Evolutionary conservation across 2,113 vertebrate species (phyloP), one percentile per base, ranked within the genome.

Genomic region (Rhagologus leucostigma): DNA sequence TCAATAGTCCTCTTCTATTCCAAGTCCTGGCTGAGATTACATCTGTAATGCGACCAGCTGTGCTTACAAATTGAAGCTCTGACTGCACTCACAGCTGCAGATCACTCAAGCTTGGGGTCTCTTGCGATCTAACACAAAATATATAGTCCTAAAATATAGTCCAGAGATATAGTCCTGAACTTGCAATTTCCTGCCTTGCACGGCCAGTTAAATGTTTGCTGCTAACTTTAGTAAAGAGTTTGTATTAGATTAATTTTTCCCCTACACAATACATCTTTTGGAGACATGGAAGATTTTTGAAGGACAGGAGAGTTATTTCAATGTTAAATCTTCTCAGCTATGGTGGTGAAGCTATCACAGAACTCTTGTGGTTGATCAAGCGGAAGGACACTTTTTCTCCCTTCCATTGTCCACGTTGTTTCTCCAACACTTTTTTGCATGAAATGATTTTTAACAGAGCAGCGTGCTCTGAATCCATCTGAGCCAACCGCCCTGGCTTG

Each of bases 281-380:
- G 65, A 89, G 49, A 67, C 24, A 9, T 4, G 9, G 33, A 47
- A 83, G 33, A 55, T 56, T 87, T 95, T 60, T 53, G 67, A 91
- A 87, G n/a, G 77, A 26, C 2, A 2, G 9, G 22, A 0, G 0
- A 82, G 16, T 74, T 44, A 47, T 42, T 37, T 77, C 26, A 63
- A 23, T 35, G 6, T 16, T n/a, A 73, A 50, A 56, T 70, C 14
- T 67, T 78, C 37, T 80, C 63, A 39, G 0, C 22, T 35, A 5
- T 16, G 11, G 41, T 32, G 19, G 57, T 32, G 59, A 89, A 77
- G 42, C 27, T 42, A 60, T 9, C 44, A 27, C 44, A 74, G 60
- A 74, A 15, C 24, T 53, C 16, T 29, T 24, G n/a, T 32, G 39
- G 39, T 3, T 75, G 60, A 16, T 24, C 60, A 67, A 39, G 37